Conservation (phyloP, 2,888 invertebrate species). For the Perizoma flavofasciatum region DNA sequence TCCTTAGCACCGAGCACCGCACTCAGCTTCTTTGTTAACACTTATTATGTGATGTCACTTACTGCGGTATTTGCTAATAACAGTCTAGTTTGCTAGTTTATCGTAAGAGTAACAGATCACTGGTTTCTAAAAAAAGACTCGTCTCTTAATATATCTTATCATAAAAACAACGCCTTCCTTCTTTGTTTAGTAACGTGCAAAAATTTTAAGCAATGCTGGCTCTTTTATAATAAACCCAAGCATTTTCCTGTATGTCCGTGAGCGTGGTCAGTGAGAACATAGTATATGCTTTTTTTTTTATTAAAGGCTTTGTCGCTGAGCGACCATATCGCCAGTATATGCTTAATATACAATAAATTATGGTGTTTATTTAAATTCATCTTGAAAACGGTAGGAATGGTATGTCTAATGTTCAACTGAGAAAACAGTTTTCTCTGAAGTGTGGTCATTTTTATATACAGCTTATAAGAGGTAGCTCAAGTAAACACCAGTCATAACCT, state of each 20-base stretch:
- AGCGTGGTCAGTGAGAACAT: conserved; percentile 1
- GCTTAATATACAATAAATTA: too few species aligned
- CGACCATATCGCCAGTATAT: too few species aligned
- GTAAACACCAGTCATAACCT: too few species aligned
- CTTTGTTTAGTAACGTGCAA: conserved; percentile 2
- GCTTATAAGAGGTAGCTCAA: too few species aligned
- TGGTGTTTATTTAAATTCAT: too few species aligned
- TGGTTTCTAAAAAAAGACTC: neutral
- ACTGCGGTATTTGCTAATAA: conserved; percentile 14
- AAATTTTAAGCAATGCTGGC: conserved; percentile 1
- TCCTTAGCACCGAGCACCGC: conserved; percentile 46
- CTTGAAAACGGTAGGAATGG: too few species aligned
- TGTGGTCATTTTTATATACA: too few species aligned
- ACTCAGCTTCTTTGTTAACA: conserved; percentile 57
- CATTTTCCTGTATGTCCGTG: conserved; percentile 4
- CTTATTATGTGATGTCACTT: conserved; percentile 49
- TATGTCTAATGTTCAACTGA: too few species aligned
- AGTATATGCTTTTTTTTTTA: too few species aligned
- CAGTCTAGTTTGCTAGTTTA: conserved; percentile 3
- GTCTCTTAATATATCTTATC: neutral
- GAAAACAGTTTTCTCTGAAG: too few species aligned
- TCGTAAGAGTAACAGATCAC: neutral
- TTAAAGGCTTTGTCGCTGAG: too few species aligned
- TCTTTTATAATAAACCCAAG: conserved; percentile 6
- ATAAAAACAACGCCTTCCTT: neutral